phyloP scores from a whole-genome alignment of 2,113 vertebrate genomes.

The Nibea coibor region DNA sequence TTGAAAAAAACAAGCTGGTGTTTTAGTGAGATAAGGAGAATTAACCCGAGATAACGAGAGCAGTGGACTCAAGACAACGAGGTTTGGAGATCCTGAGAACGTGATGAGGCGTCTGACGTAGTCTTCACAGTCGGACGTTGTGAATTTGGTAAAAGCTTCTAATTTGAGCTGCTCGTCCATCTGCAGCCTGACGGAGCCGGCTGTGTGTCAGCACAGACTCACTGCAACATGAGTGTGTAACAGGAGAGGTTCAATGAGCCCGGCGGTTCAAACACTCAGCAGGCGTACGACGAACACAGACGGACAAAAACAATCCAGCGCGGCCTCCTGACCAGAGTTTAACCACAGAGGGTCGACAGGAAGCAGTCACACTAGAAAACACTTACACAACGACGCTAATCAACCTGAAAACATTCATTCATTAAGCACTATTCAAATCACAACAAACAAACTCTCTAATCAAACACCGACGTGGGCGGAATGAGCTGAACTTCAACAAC shows the following conservation, averaged over 20 bases:
- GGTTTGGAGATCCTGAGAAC: background rate
- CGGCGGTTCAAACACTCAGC: background rate
- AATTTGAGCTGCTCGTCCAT: conserved; percentile 5
- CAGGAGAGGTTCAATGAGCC: conserved; percentile 9
- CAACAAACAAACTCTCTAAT: too few species aligned
- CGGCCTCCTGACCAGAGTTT: background rate
- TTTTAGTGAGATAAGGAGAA: too few species aligned
- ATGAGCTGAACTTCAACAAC: too few species aligned
- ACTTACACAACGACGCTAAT: background rate
- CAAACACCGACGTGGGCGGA: too few species aligned
- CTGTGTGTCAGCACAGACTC: conserved; percentile 23
- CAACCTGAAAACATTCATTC: too few species aligned
- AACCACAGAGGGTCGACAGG: background rate
- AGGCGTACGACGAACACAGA: background rate
- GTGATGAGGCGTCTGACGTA: background rate
- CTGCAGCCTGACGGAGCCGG: background rate
- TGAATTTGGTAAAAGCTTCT: conserved; percentile 12
- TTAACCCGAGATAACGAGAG: too few species aligned
- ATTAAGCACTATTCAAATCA: too few species aligned
- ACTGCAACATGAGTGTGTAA: background rate
- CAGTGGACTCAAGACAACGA: too few species aligned
- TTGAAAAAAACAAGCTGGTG: too few species aligned
- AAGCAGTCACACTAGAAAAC: background rate
- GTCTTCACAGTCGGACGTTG: background rate
- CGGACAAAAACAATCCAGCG: background rate